These are phyloP conservation scores for Tenebrio molitor DNA, from an alignment of 1,140 invertebrate genomes.

Conservation along the genomic window DNA sequence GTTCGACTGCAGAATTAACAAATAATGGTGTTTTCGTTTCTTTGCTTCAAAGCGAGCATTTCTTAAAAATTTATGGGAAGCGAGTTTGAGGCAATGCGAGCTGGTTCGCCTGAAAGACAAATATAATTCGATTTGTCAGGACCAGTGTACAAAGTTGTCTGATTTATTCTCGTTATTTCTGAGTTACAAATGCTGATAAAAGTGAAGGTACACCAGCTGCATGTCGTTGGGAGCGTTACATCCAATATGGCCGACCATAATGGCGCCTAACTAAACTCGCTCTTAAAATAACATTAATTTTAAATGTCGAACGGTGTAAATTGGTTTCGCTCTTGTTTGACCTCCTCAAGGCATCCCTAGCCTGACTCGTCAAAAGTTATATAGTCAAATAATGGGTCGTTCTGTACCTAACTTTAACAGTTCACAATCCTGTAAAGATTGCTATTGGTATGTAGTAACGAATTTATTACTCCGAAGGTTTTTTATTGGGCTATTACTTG, in stretches of 20 bases:
- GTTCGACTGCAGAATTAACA: no score
- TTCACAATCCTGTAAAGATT: constrained; percentile 10
- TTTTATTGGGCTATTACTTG: constrained; percentile 29
- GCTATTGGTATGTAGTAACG: constrained; percentile 15
- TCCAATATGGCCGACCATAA: constrained; percentile 11
- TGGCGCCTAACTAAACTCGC: no score
- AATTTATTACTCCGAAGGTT: constrained; percentile 24
- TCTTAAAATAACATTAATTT: no score
- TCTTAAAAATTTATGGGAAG: constrained; percentile 13
- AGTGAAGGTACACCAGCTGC: constrained; percentile 11
- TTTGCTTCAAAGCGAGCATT: no score
- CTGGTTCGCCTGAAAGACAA: constrained; percentile 19
- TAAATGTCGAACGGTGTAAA: no score
- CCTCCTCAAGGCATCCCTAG: no score
- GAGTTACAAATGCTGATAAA: constrained; percentile 31
- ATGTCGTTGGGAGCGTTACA: background rate
- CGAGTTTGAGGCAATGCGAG: constrained; percentile 14
- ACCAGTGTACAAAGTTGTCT: constrained; percentile 31
- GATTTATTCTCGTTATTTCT: constrained; percentile 25
- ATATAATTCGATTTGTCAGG: constrained; percentile 29
- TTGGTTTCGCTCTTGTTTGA: no score
- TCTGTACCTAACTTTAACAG: background rate
- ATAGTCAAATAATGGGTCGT: constrained; percentile 14
- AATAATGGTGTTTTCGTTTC: no score
- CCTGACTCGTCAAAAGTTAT: constrained; percentile 7